A percentile compares a stretch with the other conserved stretches of the same genome.
These are phyloP conservation scores for Kryphioiulus occultus DNA, from an alignment of 2,888 invertebrate genomes.

Conservation along the genomic window DNA sequence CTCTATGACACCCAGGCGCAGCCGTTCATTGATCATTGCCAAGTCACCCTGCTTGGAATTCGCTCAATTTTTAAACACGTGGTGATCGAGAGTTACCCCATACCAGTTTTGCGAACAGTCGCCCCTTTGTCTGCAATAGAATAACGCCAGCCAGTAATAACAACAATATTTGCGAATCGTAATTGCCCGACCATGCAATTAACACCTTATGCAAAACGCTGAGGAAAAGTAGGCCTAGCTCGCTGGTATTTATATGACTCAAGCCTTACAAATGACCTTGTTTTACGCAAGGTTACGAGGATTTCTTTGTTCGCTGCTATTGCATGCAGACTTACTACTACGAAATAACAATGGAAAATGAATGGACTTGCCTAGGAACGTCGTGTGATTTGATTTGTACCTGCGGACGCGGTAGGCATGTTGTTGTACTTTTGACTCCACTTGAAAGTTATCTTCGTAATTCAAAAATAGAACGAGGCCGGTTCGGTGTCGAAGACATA, in stretches of 20 bases:
- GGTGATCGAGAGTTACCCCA: not conserved
- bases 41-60: too few relatives aligned
- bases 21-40: too few relatives aligned
- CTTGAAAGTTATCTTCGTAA: not conserved
- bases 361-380: conserved; percentile 16
- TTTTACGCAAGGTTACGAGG: not conserved
- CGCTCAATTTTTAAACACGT: not conserved
- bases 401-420: not conserved
- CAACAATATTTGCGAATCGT: not conserved
- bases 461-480: conserved; percentile 26
- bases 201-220: not conserved
- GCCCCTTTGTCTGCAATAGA: not conserved
- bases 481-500: not conserved
- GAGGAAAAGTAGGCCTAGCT: not conserved
- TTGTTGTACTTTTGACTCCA: not conserved
- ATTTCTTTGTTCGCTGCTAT: not conserved
- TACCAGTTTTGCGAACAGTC: not conserved
- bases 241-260: not conserved
- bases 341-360: not conserved
- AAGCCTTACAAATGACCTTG: conserved; percentile 1
- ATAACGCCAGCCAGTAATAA: not conserved
- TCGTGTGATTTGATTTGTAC: not conserved
- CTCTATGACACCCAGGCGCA: too few relatives aligned
- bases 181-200: not conserved
- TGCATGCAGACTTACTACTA: not conserved